Evolutionary conservation across 2,113 vertebrate genomes (phyloP).

Genomic region (Irena cyanogastra): DNA sequence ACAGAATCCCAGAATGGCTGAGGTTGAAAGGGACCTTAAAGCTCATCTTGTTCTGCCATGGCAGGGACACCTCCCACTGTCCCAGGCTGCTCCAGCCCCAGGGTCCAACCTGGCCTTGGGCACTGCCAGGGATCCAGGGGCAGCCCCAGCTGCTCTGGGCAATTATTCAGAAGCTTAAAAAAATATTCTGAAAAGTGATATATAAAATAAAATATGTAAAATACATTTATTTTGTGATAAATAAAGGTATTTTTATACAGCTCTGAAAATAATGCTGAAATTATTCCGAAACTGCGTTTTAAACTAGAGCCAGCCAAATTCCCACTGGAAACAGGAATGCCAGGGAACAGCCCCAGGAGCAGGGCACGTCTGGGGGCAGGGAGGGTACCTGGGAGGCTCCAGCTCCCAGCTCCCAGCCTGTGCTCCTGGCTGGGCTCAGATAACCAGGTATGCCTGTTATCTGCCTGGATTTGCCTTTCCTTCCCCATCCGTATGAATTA

Average conservation of each 20-base stretch:
- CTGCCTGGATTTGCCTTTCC: not conserved
- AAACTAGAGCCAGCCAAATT: rapidly evolving
- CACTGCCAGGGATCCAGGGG: not conserved
- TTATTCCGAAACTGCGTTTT: rapidly evolving
- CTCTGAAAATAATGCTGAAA: not conserved
- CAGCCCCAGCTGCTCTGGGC: not conserved
- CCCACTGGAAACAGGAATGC: rapidly evolving
- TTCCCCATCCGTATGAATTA: not conserved
- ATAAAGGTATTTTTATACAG: not conserved
- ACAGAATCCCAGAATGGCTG: no score
- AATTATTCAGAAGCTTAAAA: not conserved
- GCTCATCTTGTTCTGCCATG: not conserved
- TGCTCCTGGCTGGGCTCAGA: not conserved
- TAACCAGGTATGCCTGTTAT: not conserved
- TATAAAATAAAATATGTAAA: not conserved
- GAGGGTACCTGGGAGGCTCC: rapidly evolving
- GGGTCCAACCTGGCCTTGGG: rapidly evolving
- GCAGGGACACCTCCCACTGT: not conserved
- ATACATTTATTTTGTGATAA: not conserved
- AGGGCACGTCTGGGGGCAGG: rapidly evolving
- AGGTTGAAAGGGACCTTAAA: not conserved
- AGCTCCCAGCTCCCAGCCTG: rapidly evolving
- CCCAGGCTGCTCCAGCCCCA: not conserved
- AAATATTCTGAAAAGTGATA: not conserved
- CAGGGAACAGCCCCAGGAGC: not conserved